Conservation (phyloP, 2,888 invertebrate genomes). For the Leptogaster cylindrica region DNA sequence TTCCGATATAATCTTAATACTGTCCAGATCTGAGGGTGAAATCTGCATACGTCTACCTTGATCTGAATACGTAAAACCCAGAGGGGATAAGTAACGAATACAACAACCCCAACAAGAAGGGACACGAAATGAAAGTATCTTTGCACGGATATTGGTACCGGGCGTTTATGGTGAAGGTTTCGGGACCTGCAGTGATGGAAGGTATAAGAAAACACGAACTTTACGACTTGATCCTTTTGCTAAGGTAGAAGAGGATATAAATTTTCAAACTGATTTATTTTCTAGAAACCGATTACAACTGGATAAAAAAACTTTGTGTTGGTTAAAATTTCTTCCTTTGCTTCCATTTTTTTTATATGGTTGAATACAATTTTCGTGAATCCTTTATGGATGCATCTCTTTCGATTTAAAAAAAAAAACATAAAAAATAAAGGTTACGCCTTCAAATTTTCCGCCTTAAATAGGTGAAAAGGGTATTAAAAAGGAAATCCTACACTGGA, state of each 20-base stretch:
- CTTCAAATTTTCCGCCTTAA: conserved; percentile 27
- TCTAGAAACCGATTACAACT: conserved; percentile 37
- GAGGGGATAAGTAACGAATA: not conserved
- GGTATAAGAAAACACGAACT: conserved; percentile 27
- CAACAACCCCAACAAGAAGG: not conserved
- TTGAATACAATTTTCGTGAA: conserved; percentile 4
- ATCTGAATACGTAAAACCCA: not conserved
- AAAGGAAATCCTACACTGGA: conserved; percentile 5
- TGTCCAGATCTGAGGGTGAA: conserved; percentile 24
- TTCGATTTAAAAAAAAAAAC: no score
- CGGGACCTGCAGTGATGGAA: not conserved
- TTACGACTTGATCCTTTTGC: conserved; percentile 38
- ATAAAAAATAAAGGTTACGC: no score
- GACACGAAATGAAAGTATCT: no score
- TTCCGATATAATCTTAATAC: conserved; percentile 45
- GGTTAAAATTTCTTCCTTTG: conserved; percentile 23
- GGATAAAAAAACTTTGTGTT: conserved; percentile 36
- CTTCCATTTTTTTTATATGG: no score
- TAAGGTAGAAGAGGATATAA: conserved; percentile 42
- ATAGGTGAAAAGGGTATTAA: conserved; percentile 12
- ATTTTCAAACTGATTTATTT: conserved; percentile 47
- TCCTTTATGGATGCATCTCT: no score
- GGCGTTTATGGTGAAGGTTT: no score
- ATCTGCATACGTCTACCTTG: conserved; percentile 37
- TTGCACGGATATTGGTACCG: no score